A percentile compares a stretch with the other conserved stretches of the same genome.
Conservation (phyloP, 2,113 vertebrate genomes). For the Cervus canadensis region DNA sequence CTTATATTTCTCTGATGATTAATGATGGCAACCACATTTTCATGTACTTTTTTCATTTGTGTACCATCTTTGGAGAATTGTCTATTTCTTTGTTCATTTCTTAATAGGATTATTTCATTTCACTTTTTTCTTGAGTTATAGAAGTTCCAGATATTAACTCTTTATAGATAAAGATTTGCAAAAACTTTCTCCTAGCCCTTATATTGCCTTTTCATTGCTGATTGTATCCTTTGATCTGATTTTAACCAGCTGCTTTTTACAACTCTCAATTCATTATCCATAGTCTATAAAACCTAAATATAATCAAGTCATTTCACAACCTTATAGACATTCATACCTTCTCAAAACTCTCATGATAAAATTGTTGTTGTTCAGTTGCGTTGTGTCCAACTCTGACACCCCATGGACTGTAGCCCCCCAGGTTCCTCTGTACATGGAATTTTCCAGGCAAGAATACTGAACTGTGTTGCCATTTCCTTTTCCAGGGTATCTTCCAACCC, state of each 20-base stretch:
- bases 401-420: background rate
- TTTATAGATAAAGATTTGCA: background rate
- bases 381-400: background rate
- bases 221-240: background rate
- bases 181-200: background rate
- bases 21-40: background rate
- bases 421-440: background rate
- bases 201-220: background rate
- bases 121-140: background rate
- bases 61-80: background rate
- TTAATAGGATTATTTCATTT: background rate
- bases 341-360: background rate
- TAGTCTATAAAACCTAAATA: background rate
- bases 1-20: background rate
- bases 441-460: background rate
- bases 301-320: background rate
- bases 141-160: background rate
- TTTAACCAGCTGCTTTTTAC: background rate
- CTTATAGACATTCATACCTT: background rate
- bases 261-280: background rate
- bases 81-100: background rate
- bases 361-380: background rate
- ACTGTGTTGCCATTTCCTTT: background rate
- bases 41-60: background rate
- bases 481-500: background rate